Evolutionary conservation across 2,888 invertebrate genomes (phyloP).

Genomic region (Ferrisia virgata): DNA sequence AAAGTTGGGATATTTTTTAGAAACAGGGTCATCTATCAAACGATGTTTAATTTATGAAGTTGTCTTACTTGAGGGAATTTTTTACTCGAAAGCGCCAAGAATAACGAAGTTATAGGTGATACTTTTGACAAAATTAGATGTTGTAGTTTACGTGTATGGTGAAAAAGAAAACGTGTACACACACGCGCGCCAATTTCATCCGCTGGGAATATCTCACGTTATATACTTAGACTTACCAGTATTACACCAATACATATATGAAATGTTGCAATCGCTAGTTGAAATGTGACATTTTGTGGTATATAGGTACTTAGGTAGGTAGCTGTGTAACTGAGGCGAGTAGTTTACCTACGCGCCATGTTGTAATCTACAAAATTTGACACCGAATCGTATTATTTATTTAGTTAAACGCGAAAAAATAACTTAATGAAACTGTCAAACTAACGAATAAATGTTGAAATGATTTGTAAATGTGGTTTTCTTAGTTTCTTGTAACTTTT

Average conservation of each 20-base stretch:
- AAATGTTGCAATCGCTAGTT: neutral
- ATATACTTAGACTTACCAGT: neutral
- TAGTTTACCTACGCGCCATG: too few species aligned
- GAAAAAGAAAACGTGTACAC: neutral
- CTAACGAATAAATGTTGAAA: neutral
- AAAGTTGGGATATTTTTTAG: neutral
- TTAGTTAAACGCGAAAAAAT: neutral
- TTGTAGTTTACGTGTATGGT: neutral
- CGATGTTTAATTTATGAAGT: slow-evolving; percentile 14
- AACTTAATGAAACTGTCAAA: neutral
- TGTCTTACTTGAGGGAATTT: neutral
- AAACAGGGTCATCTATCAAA: slow-evolving; percentile 5
- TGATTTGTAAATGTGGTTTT: neutral
- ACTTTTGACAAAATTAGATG: slow-evolving; percentile 9
- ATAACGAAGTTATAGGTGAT: slow-evolving; percentile 17
- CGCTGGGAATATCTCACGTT: neutral
- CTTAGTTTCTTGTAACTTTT: neutral
- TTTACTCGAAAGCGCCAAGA: neutral
- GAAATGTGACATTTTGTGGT: neutral
- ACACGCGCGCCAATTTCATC: neutral
- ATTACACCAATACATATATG: neutral
- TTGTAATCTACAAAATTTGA: neutral
- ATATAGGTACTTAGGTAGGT: neutral
- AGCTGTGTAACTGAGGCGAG: neutral
- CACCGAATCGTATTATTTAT: neutral